These are phyloP conservation scores for Xestia ashworthii DNA, from an alignment of 2,888 invertebrate genomes.

Conservation along the genomic window DNA sequence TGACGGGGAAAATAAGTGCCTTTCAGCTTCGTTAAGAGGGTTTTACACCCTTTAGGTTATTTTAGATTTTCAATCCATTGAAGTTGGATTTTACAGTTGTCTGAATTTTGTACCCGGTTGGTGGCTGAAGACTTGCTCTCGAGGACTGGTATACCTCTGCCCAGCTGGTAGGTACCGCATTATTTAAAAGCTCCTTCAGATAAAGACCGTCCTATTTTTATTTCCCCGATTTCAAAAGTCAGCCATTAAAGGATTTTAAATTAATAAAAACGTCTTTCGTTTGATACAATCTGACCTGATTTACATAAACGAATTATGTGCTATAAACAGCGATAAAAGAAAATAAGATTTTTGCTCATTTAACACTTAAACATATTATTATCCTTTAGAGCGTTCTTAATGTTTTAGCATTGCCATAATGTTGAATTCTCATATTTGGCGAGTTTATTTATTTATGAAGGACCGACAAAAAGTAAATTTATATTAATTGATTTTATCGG, in stretches of 20 bases:
- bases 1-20: no score
- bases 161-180: not conserved
- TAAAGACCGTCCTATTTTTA: slow-evolving; percentile 47
- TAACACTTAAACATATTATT: slow-evolving; percentile 37
- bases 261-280: slow-evolving; percentile 45
- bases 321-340: slow-evolving; percentile 61
- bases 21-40: no score
- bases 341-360: slow-evolving; percentile 55
- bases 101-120: not conserved
- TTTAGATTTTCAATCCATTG: no score
- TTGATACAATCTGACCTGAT: slow-evolving; percentile 70
- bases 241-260: slow-evolving; percentile 51
- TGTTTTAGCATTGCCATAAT: not conserved
- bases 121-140: not conserved
- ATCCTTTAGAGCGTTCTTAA: slow-evolving; percentile 18
- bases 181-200: slow-evolving; percentile 18
- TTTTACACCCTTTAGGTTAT: no score
- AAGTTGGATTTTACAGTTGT: not conserved
- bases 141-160: not conserved
- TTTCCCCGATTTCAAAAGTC: slow-evolving; percentile 25
- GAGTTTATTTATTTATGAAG: not conserved
- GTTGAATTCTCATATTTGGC: not conserved
- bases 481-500: not conserved
- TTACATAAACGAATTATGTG: slow-evolving; percentile 67
- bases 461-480: not conserved